phyloP scores from a whole-genome alignment of 2,797 vertebrate genomes.

The Paguma larvata region DNA sequence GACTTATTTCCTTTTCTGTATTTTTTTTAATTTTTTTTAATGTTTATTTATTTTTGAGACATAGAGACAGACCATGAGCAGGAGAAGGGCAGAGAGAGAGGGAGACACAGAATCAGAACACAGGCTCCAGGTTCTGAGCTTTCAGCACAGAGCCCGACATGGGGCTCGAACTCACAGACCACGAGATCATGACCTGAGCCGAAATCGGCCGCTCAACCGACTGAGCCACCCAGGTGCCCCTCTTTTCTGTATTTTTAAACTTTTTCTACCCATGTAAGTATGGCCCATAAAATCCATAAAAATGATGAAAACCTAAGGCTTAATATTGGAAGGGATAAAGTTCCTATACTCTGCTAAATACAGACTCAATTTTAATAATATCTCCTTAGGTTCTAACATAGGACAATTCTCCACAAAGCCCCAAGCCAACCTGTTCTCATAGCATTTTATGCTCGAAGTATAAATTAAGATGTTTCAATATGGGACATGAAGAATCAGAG shows the following conservation, averaged over 20 bases:
- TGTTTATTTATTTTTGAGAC: too few relatives aligned
- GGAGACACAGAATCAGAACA: too few relatives aligned
- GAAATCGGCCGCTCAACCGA: too few relatives aligned
- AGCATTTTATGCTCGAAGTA: background rate
- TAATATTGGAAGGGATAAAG: background rate
- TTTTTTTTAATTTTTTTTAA: too few relatives aligned
- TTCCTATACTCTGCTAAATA: background rate
- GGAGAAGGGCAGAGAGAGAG: too few relatives aligned
- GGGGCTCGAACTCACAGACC: too few relatives aligned
- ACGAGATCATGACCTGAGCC: too few relatives aligned
- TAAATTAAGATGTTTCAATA: background rate
- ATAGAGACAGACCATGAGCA: too few relatives aligned
- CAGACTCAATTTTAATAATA: background rate
- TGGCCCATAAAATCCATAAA: background rate
- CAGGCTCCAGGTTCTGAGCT: too few relatives aligned
- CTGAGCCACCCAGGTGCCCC: too few relatives aligned
- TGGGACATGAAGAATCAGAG: background rate
- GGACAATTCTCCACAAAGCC: background rate
- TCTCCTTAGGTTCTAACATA: background rate
- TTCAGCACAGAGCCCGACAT: too few relatives aligned
- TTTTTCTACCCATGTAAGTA: background rate
- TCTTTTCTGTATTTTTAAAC: background rate
- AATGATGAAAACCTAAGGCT: slow-evolving; percentile 25
- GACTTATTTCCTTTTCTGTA: background rate
- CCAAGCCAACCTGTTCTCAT: background rate